Evolutionary conservation across 2,888 invertebrate genomes (phyloP).

Genomic region (Catocala sponsa): DNA sequence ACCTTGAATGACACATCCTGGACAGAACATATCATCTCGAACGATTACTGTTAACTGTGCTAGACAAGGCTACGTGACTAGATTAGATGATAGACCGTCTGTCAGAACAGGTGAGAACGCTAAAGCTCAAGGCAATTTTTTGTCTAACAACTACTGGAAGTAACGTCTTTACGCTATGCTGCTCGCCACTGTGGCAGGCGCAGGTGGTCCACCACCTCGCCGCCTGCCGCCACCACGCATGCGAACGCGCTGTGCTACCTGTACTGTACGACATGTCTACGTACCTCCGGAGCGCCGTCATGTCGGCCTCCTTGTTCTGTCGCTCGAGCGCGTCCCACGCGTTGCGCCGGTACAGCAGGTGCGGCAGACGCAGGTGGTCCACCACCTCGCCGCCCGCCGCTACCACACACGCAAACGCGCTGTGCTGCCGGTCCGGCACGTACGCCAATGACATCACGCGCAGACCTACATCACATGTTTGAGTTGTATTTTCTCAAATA

Average conservation of each 20-base stretch:
- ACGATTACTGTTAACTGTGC: no score
- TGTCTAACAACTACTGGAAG: no score
- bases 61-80: no score
- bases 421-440: slow-evolving; percentile 94
- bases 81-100: no score
- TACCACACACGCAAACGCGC: slow-evolving; percentile 96
- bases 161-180: no score
- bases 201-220: no score
- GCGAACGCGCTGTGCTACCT: slow-evolving; percentile 73
- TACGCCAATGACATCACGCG: slow-evolving; percentile 96
- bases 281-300: slow-evolving; percentile 77
- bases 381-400: slow-evolving; percentile 97
- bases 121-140: no score
- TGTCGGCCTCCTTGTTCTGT: slow-evolving; percentile 78
- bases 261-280: slow-evolving; percentile 89
- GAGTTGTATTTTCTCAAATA: no score
- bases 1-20: no score
- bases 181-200: no score
- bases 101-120: no score
- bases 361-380: slow-evolving; percentile 96
- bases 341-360: slow-evolving; percentile 94
- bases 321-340: slow-evolving; percentile 81
- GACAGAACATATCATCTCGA: no score
- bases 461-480: slow-evolving; percentile 83
- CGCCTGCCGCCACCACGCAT: slow-evolving; percentile 39